Evolutionary conservation across 2,888 invertebrate genomes (phyloP), one percentile per base, ranked within the genome.

Genomic region (Zele albiditarsus): DNA sequence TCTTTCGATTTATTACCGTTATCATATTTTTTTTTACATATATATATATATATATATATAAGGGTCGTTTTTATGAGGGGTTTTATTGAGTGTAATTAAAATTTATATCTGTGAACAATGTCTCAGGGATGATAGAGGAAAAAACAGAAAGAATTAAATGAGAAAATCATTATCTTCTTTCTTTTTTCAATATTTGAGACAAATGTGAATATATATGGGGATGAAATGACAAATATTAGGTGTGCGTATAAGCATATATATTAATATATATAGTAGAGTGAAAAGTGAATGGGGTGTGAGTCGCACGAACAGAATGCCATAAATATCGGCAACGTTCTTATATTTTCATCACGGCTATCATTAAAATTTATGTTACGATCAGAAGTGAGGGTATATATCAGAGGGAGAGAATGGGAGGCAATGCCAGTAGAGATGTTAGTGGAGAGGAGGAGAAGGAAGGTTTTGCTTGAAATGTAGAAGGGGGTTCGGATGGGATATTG

Each of bases 331-430:
- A 53, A 53, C 53, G 53, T 86, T 89, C 89, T 89, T 89, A 89
- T 89, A 89, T 89, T 89, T 89, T 89, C 88, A 89, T 89, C 87
- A 88, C 83, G 80, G 83, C 84, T 85, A 84, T 88, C 88, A 88
- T 88, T 88, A 88, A 88, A 88, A 89, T 89, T 89, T 88, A 89
- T 89, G 89, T 88, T 88, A 87, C 83, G 87, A 87, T 87, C 86
- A 88, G 85, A 86, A 87, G 86, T 86, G 83, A 82, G 82, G 83
- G 83, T 85, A 86, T 86, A 87, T 83, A 86, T 86, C 86, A 86
- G 53, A 23, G 20, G 10, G 20, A 53, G 53, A 20, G 53, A 53
- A 53, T 53, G 53, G 20, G 23, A 20, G 46, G n/a, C 38, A 38
- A 38, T 38, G 82, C 42, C 71, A 38, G 62, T 70, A 28, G 68